Base-by-base conservation (phyloP, 2,888 invertebrate genomes). In the Melanophora roralis region DNA sequence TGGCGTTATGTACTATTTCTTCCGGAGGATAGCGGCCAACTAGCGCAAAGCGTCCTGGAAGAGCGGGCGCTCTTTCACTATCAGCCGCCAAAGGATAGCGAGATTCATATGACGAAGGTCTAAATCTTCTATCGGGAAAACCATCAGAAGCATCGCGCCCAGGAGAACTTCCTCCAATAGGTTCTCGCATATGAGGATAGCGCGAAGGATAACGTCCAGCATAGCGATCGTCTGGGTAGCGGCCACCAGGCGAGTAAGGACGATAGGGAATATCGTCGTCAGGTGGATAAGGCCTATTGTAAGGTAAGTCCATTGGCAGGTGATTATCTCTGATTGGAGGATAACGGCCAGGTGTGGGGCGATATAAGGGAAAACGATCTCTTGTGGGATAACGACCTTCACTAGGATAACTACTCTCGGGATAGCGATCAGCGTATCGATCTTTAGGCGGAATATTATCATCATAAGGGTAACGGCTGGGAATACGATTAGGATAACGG, bases 121-220 rank as follows among this genome's bases (percentile, higher is more conserved):
- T 89, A 73, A 89, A 90, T 7, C 90, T 87, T 78, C 88, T 84
- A 71, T 89, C 89, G 2, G 91, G 91, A 83, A 91, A 91, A 65
- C 89, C 89, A 9, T 89, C 89, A 1, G 88, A 87, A 1, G 86
- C 86, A 85, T 88, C 88, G 2, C 89, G 84, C 0, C 88, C 88
- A 0, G 89, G 86, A 40, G 88, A 88, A 4, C 88, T 86, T 11
- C 86, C 85, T 1, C 85, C 85, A 9, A 86, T 78, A 2, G 86
- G 86, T 74, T 88, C 88, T 14, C 82, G 67, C 8, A 74, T 67
- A 3, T 80, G 75, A 7, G 83, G 81, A 69, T 82, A 84, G 7
- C 86, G 86, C 12, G 84, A 81, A 2, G 89, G 86, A 82, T 86
- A 89, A 7, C 85, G 86, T 57, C 83, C 84, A 14, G 85, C 84